Percentiles rank a stretch among this genome's conserved stretches.
Evolutionary conservation across 1,140 invertebrate species (phyloP).

Genomic region (Drosophila ambigua): DNA sequence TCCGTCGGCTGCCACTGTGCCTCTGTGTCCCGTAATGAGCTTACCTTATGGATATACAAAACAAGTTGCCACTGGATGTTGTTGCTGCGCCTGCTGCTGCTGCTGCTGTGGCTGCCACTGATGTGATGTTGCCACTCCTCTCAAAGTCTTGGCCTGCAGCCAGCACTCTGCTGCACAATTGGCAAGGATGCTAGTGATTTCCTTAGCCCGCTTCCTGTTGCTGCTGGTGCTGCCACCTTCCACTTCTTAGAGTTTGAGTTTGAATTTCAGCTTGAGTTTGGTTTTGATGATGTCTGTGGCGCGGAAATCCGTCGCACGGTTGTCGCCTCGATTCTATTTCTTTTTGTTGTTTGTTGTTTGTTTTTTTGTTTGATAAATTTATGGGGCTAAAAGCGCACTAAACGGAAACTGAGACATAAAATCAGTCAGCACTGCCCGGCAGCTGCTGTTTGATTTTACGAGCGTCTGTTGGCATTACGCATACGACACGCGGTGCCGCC

Average conservation of each 20-base stretch:
- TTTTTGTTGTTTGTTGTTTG: background rate
- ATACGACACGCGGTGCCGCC: constrained; percentile 54
- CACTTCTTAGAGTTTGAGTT: too few species aligned
- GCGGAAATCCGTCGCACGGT: constrained; percentile 73
- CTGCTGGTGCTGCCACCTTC: constrained; percentile 26
- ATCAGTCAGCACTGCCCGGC: constrained; percentile 12
- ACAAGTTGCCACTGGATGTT: constrained; percentile 40
- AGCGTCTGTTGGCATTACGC: constrained; percentile 50
- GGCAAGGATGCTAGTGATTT: constrained; percentile 59
- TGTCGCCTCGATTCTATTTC: constrained; percentile 37
- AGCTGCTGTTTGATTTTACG: constrained; percentile 42
- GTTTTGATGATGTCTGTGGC: constrained; percentile 55
- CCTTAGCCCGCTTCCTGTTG: constrained; percentile 62
- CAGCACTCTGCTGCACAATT: constrained; percentile 73
- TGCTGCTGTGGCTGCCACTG: constrained; percentile 14
- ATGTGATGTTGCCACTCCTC: constrained; percentile 53
- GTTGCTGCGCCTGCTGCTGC: constrained; percentile 22
- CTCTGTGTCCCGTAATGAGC: constrained; percentile 66
- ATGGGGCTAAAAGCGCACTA: constrained; percentile 50
- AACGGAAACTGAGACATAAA: constrained; percentile 71
- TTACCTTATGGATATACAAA: constrained; percentile 75
- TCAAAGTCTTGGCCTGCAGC: constrained; percentile 36
- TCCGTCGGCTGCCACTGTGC: constrained; percentile 1
- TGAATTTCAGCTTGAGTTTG: constrained; percentile 11
- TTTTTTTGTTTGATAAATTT: constrained; percentile 54